phyloP scores from a whole-genome alignment of 2,888 invertebrate genomes.

The Pogonocherus hispidulus region DNA sequence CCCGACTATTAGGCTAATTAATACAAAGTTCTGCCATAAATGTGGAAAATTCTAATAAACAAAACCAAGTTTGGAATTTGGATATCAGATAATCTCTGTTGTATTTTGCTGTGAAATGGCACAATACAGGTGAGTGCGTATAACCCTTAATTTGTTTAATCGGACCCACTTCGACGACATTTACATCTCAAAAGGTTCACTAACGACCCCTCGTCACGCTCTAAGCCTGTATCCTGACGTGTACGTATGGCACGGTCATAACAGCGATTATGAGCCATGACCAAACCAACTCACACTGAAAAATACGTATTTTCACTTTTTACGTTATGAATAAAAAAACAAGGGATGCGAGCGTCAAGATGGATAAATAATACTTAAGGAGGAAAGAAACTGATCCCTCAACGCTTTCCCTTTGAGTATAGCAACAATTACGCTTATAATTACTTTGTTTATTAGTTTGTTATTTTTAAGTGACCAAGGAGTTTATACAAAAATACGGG shows the following conservation, averaged over 20 bases:
- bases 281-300: not conserved
- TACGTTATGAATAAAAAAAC: no score
- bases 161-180: conserved; percentile 32
- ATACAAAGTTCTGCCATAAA: not conserved
- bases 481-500: no score
- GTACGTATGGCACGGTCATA: not conserved
- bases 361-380: no score
- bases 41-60: conserved; percentile 23
- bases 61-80: conserved; percentile 38
- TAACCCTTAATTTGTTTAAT: conserved; percentile 34
- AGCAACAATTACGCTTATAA: no score
- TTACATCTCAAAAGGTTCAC: conserved; percentile 35
- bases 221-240: conserved; percentile 11
- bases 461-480: no score
- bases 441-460: no score
- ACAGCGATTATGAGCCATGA: conserved; percentile 23
- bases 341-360: no score
- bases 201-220: conserved; percentile 36
- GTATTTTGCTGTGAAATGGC: conserved; percentile 34
- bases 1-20: conserved; percentile 31
- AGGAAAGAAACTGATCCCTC: no score
- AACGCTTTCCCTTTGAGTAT: no score
- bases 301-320: not conserved
- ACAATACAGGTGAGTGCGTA: conserved; percentile 28
- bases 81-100: conserved; percentile 45